A percentile compares a stretch with the other conserved stretches of the same genome.
Evolutionary conservation across 2,797 vertebrate genomes (phyloP).

Genomic region (Telmatherina bonti): DNA sequence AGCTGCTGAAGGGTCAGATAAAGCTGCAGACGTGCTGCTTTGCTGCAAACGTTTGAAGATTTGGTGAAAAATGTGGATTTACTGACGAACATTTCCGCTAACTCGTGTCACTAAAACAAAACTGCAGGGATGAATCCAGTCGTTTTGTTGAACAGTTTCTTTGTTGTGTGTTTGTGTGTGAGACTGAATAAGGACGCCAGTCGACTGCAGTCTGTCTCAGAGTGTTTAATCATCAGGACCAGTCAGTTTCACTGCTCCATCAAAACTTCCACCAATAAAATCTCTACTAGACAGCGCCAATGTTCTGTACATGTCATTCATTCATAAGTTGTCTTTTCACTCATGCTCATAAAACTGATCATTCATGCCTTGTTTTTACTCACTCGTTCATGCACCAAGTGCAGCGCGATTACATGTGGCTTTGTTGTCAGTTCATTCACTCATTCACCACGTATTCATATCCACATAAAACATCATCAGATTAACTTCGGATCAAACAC

Average conservation of each 20-base stretch:
- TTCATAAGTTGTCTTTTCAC: conserved; percentile 16
- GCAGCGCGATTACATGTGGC: conserved; percentile 63
- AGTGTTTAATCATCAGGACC: conserved; percentile 74
- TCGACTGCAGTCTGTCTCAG: conserved; percentile 63
- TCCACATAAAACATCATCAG: conserved; percentile 44
- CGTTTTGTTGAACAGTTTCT: neutral
- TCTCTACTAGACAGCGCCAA: conserved; percentile 25
- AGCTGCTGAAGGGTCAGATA: neutral
- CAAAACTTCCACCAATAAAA: conserved; percentile 61
- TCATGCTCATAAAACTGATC: conserved; percentile 28
- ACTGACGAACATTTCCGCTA: too few relatives aligned
- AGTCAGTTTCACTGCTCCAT: conserved; percentile 59
- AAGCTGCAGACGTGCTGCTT: neutral
- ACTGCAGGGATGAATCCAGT: too few relatives aligned
- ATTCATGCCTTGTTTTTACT: conserved; percentile 34
- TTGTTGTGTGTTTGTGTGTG: conserved; percentile 6
- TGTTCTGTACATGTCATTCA: conserved; percentile 64
- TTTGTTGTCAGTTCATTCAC: conserved; percentile 59
- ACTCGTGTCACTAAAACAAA: too few relatives aligned
- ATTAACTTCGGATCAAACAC: conserved; percentile 48
- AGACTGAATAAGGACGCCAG: conserved; percentile 51
- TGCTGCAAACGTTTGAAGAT: neutral
- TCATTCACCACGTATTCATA: conserved; percentile 49
- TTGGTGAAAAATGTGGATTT: neutral
- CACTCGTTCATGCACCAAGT: conserved; percentile 31